Evolutionary conservation across 2,888 invertebrate genomes (phyloP).

Genomic region (Pardosa pseudoannulata): DNA sequence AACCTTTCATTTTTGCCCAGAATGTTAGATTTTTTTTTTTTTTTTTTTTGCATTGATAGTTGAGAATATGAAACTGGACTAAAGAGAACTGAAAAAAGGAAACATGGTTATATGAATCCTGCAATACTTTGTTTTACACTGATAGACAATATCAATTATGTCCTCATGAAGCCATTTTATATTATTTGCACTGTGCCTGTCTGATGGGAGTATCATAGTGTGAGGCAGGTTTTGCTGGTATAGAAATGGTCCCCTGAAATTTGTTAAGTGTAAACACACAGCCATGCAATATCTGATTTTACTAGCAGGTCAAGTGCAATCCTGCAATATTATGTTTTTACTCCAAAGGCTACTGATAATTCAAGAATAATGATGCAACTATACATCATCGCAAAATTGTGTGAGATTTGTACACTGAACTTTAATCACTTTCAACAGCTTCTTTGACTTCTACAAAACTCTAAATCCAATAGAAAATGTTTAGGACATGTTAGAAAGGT

Average conservation of each 20-base stretch:
- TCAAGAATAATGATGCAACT: not conserved
- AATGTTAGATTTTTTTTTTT: not conserved
- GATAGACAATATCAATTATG: not conserved
- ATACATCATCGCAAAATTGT: not conserved
- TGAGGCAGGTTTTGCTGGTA: not conserved
- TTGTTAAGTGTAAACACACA: not conserved
- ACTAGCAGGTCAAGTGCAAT: slow-evolving; percentile 14
- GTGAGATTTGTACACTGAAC: slow-evolving; percentile 2
- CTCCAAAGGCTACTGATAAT: not conserved
- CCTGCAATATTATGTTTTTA: not conserved
- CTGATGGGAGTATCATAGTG: not conserved
- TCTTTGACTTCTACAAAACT: not conserved
- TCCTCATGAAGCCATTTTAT: not conserved
- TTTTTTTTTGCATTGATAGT: too few relatives aligned
- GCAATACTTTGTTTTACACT: slow-evolving; percentile 2
- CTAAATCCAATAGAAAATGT: too few relatives aligned
- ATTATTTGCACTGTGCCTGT: not conserved
- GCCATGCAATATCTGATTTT: too few relatives aligned
- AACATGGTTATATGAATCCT: not conserved
- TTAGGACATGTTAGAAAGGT: too few relatives aligned
- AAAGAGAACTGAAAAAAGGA: not conserved
- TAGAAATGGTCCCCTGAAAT: not conserved
- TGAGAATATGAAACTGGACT: not conserved
- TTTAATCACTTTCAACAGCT: not conserved
- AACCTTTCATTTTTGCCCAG: slow-evolving; percentile 1